phyloP scores from a whole-genome alignment of 2,113 vertebrate genomes.

The Ctenodactylus gundi region DNA sequence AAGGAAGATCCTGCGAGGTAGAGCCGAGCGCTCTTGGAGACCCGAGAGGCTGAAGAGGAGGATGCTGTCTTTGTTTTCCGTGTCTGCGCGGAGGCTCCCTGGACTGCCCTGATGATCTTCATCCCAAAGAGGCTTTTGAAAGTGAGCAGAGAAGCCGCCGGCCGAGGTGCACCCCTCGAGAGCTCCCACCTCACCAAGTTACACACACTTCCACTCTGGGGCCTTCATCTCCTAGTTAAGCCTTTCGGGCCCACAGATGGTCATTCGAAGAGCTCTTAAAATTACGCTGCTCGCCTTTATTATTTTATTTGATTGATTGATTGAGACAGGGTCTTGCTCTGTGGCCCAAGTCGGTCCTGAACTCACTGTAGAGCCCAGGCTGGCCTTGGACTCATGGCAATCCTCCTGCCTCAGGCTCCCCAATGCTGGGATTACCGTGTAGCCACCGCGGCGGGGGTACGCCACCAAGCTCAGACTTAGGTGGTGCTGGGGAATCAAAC shows the following conservation, averaged over 20 bases:
- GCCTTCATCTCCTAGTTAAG: not conserved
- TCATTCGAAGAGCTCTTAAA: not conserved
- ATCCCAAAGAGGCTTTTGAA: not conserved
- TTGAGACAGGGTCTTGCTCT: too few relatives aligned
- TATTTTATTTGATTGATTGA: too few relatives aligned
- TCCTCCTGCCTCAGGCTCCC: too few relatives aligned
- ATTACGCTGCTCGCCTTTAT: not conserved
- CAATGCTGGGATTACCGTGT: too few relatives aligned
- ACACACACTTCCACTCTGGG: not conserved
- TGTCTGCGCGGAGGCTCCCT: not conserved
- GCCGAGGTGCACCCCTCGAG: not conserved
- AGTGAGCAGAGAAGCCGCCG: not conserved
- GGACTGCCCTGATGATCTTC: not conserved
- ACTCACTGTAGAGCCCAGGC: too few relatives aligned
- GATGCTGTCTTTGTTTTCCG: constrained; percentile 42
- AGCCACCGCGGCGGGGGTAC: too few relatives aligned
- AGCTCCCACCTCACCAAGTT: too few relatives aligned
- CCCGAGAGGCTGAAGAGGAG: not conserved
- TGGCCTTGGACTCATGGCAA: too few relatives aligned
- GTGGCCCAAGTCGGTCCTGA: too few relatives aligned
- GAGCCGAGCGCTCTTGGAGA: not conserved
- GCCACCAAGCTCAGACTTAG: too few relatives aligned
- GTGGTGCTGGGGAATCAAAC: too few relatives aligned
- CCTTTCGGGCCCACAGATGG: not conserved
- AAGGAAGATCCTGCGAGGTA: constrained; percentile 46